Conservation (phyloP, 2,797 vertebrate species). For the Gobio occitaniae region DNA sequence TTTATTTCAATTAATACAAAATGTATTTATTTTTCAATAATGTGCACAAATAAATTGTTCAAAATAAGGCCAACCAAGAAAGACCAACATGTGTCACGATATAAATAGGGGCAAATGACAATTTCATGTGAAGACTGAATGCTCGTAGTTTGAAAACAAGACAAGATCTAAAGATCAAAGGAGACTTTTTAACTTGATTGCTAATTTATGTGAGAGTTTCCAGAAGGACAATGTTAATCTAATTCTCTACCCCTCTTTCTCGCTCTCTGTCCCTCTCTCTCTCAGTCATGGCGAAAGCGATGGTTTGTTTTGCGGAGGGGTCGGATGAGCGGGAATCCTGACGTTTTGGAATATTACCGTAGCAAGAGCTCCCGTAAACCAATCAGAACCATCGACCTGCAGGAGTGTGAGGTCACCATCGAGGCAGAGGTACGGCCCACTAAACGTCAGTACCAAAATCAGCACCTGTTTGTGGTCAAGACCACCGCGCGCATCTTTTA, state of each 20-base stretch:
- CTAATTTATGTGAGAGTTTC: neutral
- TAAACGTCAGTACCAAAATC: constrained; percentile 90
- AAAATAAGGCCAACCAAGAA: neutral
- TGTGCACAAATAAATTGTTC: neutral
- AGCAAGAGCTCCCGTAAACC: constrained; percentile 91
- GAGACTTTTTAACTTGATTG: neutral
- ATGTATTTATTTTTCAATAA: neutral
- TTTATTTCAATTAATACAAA: neutral
- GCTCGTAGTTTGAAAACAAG: constrained; percentile 1
- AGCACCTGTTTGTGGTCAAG: constrained; percentile 93
- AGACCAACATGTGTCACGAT: neutral
- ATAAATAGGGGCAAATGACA: neutral
- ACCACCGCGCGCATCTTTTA: constrained; percentile 92
- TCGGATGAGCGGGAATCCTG: constrained; percentile 94
- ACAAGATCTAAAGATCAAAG: neutral
- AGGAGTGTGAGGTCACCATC: constrained; percentile 89
- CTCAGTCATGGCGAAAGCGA: constrained; percentile 94
- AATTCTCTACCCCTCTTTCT: constrained; percentile 8
- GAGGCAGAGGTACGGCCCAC: constrained; percentile 85
- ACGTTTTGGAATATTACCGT: constrained; percentile 96
- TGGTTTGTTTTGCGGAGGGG: constrained; percentile 97
- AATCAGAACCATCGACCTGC: constrained; percentile 93
- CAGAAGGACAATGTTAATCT: neutral
- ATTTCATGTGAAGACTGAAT: too few relatives aligned
- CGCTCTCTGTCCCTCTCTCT: constrained; percentile 40